Evolutionary conservation across 2,797 vertebrate species (phyloP).

Genomic region (Sphenodon punctatus): DNA sequence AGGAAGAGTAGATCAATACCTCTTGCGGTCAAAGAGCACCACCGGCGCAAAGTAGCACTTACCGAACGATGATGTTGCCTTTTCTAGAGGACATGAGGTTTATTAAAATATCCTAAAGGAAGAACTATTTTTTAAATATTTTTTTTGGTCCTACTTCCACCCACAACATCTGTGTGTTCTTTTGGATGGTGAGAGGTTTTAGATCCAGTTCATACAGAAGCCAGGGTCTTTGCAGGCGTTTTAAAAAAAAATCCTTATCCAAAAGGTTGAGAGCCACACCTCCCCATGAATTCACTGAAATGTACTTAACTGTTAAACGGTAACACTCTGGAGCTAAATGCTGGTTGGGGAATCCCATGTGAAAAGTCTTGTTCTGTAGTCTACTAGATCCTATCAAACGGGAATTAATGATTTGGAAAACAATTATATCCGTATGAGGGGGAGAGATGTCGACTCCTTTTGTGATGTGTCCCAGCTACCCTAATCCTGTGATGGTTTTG

Average conservation of each 20-base stretch:
- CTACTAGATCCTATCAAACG: background rate
- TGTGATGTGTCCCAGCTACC: background rate
- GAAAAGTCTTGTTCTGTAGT: no score
- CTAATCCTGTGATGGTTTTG: background rate
- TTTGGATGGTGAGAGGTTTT: conserved; percentile 41
- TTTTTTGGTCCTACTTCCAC: conserved; percentile 28
- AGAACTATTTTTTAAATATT: conserved; percentile 47
- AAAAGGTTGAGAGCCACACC: background rate
- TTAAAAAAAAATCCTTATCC: no score
- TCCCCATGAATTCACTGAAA: conserved; percentile 16
- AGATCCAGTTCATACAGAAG: conserved; percentile 46
- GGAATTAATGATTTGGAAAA: background rate
- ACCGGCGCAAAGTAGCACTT: conserved; percentile 75
- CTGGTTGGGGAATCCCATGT: background rate
- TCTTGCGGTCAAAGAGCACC: conserved; percentile 87
- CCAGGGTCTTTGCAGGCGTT: conserved; percentile 52
- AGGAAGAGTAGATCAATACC: conserved; percentile 83
- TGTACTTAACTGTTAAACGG: rapidly evolving
- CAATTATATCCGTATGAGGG: no score
- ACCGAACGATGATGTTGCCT: conserved; percentile 34
- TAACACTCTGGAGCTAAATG: background rate
- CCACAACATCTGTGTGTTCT: background rate
- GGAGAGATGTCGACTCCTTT: background rate
- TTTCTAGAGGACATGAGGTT: conserved; percentile 53
- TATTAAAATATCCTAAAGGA: conserved; percentile 31